phyloP scores from a whole-genome alignment of 1,140 invertebrate genomes.

The Solenopsis invicta region DNA sequence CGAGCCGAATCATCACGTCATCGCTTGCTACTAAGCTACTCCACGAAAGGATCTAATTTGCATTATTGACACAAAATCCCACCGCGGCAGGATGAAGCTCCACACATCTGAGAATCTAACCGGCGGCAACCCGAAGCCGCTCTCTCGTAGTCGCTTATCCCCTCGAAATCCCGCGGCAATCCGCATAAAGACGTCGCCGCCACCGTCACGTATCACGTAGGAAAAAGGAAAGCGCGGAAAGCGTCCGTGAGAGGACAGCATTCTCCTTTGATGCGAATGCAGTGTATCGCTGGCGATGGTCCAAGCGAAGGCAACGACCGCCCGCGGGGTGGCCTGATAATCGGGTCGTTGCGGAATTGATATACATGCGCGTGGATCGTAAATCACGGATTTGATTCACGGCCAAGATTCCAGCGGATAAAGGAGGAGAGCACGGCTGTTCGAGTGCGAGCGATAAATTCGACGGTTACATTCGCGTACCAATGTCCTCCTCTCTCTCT shows the following conservation, averaged over 20 bases:
- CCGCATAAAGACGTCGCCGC: slow-evolving; percentile 9
- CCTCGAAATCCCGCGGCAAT: slow-evolving; percentile 46
- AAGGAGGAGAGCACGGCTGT: slow-evolving; percentile 58
- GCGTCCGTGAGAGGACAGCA: slow-evolving; percentile 8
- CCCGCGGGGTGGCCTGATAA: slow-evolving; percentile 77
- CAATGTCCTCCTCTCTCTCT: slow-evolving; percentile 9
- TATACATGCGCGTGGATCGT: slow-evolving; percentile 78
- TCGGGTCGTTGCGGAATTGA: slow-evolving; percentile 83
- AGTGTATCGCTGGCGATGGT: slow-evolving; percentile 75
- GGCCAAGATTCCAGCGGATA: slow-evolving; percentile 80
- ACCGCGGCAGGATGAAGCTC: neutral
- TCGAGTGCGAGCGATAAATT: slow-evolving; percentile 71
- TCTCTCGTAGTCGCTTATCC: slow-evolving; percentile 37
- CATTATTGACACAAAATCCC: slow-evolving; percentile 61
- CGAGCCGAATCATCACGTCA: slow-evolving; percentile 31
- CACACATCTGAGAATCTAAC: slow-evolving; percentile 34
- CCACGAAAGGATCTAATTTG: slow-evolving; percentile 42
- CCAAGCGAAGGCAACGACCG: slow-evolving; percentile 79
- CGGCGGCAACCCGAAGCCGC: neutral
- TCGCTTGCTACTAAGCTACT: slow-evolving; percentile 17
- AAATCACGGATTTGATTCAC: slow-evolving; percentile 81
- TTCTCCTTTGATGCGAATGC: slow-evolving; percentile 49
- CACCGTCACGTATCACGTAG: slow-evolving; percentile 8
- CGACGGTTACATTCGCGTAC: slow-evolving; percentile 66
- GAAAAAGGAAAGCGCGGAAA: slow-evolving; percentile 6